Conservation (phyloP, 2,888 invertebrate species). For the Meta bourneti region DNA sequence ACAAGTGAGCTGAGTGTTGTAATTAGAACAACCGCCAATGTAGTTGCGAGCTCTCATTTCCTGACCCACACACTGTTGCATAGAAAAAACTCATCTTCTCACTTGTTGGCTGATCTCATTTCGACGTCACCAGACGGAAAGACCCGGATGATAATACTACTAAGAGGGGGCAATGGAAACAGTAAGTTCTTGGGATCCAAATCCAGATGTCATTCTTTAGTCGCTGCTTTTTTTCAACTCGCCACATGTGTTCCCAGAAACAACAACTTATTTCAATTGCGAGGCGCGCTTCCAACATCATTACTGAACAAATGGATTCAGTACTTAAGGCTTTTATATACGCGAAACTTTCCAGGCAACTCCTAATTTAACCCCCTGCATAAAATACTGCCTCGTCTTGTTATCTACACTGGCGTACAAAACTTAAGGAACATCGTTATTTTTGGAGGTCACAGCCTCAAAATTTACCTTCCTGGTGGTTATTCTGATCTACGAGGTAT, state of each 20-base stretch:
- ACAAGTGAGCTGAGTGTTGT: conserved; percentile 32
- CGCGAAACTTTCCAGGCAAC: too few relatives aligned
- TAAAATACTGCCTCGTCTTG: too few relatives aligned
- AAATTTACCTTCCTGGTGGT: too few relatives aligned
- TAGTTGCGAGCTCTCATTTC: conserved; percentile 37
- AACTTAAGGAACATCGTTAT: too few relatives aligned
- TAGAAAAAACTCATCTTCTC: conserved; percentile 26
- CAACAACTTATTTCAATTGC: too few relatives aligned
- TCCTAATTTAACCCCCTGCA: too few relatives aligned
- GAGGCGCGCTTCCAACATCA: too few relatives aligned
- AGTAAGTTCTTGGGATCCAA: conserved; percentile 10
- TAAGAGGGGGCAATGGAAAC: not conserved
- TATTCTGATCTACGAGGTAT: too few relatives aligned
- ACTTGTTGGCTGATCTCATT: conserved; percentile 49
- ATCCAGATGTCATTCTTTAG: conserved; percentile 37
- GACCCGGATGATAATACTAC: conserved; percentile 26
- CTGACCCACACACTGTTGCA: conserved; percentile 29
- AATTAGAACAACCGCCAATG: conserved; percentile 42
- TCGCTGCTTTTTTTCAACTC: not conserved
- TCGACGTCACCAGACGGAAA: conserved; percentile 41
- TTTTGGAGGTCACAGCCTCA: too few relatives aligned
- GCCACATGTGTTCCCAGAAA: not conserved
- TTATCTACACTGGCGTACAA: too few relatives aligned
- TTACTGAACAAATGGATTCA: too few relatives aligned
- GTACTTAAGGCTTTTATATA: too few relatives aligned